A percentile compares a stretch with the other conserved stretches of the same genome.
Conservation (phyloP, 2,888 invertebrate genomes). For the Heliconius cydno region DNA sequence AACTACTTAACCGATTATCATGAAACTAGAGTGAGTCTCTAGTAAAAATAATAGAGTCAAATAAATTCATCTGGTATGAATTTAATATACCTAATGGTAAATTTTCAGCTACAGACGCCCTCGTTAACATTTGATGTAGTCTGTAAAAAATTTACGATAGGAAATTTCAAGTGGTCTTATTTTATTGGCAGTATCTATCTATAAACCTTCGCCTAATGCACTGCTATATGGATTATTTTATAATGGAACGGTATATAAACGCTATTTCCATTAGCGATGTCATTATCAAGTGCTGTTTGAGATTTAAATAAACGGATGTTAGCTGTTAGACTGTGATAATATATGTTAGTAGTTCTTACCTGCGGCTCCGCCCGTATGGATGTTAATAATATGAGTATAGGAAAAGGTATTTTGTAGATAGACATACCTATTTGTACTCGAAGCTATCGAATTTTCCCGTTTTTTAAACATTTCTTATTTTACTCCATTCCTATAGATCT, state of each 20-base stretch:
- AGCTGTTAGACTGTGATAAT: slow-evolving; percentile 10
- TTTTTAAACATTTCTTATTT: no score
- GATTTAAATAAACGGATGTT: slow-evolving; percentile 26
- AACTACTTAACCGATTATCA: no score
- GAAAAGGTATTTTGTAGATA: no score
- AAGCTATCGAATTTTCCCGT: no score
- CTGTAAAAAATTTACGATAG: slow-evolving; percentile 40
- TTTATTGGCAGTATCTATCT: slow-evolving; percentile 49
- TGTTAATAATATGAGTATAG: no score
- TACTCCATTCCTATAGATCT: no score
- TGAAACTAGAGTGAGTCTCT: no score
- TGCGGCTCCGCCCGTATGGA: no score
- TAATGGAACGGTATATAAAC: slow-evolving; percentile 64
- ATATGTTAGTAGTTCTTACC: neutral
- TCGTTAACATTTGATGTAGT: slow-evolving; percentile 39
- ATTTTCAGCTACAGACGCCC: slow-evolving; percentile 42
- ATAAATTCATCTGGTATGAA: neutral
- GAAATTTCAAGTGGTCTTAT: slow-evolving; percentile 52
- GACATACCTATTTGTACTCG: no score
- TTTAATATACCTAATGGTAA: neutral
- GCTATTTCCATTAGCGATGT: slow-evolving; percentile 65
- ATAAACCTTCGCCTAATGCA: slow-evolving; percentile 61
- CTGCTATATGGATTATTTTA: slow-evolving; percentile 60
- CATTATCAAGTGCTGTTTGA: slow-evolving; percentile 50
- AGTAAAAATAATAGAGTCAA: neutral